Evolutionary conservation across 1,140 invertebrate species (phyloP).

Genomic region (Thaumetopoea pityocampa): DNA sequence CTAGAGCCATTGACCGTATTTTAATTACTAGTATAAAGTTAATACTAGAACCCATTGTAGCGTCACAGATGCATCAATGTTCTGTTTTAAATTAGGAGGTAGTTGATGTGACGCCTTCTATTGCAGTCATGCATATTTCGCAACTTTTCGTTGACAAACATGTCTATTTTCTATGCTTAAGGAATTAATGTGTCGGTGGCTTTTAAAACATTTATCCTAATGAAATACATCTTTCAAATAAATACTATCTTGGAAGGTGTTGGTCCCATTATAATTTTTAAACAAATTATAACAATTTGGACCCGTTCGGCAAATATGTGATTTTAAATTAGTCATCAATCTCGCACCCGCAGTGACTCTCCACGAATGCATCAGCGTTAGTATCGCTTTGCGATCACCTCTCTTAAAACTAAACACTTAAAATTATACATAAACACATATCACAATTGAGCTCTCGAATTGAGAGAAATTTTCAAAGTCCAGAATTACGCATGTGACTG

Average conservation of each 20-base stretch:
- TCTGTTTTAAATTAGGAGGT: constrained; percentile 71
- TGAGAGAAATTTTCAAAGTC: constrained; percentile 62
- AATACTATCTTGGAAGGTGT: constrained; percentile 76
- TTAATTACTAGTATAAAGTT: constrained; percentile 32
- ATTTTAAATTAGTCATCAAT: constrained; percentile 55
- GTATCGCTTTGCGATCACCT: constrained; percentile 68
- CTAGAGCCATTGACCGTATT: constrained; percentile 57
- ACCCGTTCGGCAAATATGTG: constrained; percentile 71
- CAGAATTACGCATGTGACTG: constrained; percentile 41
- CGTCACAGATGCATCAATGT: constrained; percentile 51
- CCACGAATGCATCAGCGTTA: constrained; percentile 55
- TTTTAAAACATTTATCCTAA: constrained; percentile 73
- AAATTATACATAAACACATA: constrained; percentile 65
- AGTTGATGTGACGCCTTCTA: constrained; percentile 53
- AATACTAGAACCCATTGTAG: constrained; percentile 36
- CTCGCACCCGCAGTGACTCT: constrained; percentile 45
- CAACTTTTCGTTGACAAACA: constrained; percentile 66
- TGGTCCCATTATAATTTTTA: constrained; percentile 77
- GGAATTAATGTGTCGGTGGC: constrained; percentile 75
- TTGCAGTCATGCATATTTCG: constrained; percentile 49
- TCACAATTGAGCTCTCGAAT: constrained; percentile 67
- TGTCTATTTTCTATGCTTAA: constrained; percentile 74
- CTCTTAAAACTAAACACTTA: constrained; percentile 59
- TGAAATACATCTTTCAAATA: constrained; percentile 75
- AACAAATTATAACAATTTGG: constrained; percentile 76